These are phyloP conservation scores for Escarpia spicata DNA, from an alignment of 2,888 invertebrate genomes.

Conservation along the genomic window DNA sequence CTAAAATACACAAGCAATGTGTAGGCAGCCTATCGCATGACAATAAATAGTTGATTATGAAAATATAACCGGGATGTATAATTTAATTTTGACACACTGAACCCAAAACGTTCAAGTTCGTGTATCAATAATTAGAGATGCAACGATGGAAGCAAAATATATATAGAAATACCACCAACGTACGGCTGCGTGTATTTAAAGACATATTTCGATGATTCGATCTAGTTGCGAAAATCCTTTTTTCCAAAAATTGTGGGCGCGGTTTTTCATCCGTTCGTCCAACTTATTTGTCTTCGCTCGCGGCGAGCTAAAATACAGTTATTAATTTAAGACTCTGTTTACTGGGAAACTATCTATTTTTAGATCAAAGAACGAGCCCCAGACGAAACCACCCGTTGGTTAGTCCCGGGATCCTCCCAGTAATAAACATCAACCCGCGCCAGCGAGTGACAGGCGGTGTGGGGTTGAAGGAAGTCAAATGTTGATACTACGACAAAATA, in stretches of 20 bases:
- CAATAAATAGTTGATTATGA: neutral
- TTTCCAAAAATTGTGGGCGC: neutral
- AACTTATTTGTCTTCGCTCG: neutral
- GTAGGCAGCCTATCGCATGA: neutral
- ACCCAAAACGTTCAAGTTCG: neutral
- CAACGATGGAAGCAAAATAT: neutral
- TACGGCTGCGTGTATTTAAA: neutral
- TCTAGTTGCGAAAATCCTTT: neutral
- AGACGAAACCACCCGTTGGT: neutral
- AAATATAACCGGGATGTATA: neutral
- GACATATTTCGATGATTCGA: neutral
- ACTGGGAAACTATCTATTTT: neutral
- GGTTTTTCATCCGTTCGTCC: too few species aligned
- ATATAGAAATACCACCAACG: neutral
- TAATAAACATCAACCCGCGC: neutral
- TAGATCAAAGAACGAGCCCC: neutral
- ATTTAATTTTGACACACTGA: neutral
- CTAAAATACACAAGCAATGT: neutral
- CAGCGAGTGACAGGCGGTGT: neutral
- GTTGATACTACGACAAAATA: too few species aligned
- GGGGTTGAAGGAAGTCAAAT: neutral
- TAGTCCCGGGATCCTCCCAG: neutral
- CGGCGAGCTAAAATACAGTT: neutral
- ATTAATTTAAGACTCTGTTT: neutral
- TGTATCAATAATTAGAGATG: neutral